Percentiles rank a stretch among this genome's conserved stretches.
These are phyloP conservation scores for Trichechus manatus DNA, from an alignment of 2,113 vertebrate species.

Conservation along the genomic window DNA sequence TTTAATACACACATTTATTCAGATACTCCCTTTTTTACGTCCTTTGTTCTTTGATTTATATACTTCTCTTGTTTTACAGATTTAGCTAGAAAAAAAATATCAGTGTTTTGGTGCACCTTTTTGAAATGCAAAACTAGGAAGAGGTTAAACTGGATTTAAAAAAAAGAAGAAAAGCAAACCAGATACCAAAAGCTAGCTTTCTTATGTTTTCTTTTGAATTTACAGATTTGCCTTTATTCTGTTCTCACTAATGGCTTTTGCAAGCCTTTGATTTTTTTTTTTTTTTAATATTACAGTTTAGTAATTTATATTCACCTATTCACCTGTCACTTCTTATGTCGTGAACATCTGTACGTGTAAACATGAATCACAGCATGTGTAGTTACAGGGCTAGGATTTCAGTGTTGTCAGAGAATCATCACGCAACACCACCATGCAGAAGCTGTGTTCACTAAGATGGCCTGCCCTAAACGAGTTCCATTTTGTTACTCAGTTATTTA, in stretches of 20 bases:
- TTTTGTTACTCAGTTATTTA: slow-evolving; percentile 81
- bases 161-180: slow-evolving; percentile 73
- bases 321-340: slow-evolving; percentile 82
- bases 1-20: slow-evolving; percentile 93
- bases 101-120: slow-evolving; percentile 92
- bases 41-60: slow-evolving; percentile 88
- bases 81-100: slow-evolving; percentile 89
- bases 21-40: slow-evolving; percentile 87
- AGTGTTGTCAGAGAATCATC: slow-evolving; percentile 80
- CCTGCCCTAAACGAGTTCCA: slow-evolving; percentile 67
- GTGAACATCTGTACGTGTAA: slow-evolving; percentile 80
- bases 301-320: slow-evolving; percentile 87
- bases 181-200: slow-evolving; percentile 86
- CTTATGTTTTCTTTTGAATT: slow-evolving; percentile 72
- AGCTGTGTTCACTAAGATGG: slow-evolving; percentile 77
- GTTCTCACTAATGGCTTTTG: slow-evolving; percentile 89
- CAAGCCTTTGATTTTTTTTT: slow-evolving; percentile 83
- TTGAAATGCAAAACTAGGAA: slow-evolving; percentile 91
- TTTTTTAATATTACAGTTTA: slow-evolving; percentile 79
- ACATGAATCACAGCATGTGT: slow-evolving; percentile 83
- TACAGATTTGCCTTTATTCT: slow-evolving; percentile 85
- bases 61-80: slow-evolving; percentile 89
- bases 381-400: slow-evolving; percentile 80
- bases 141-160: slow-evolving; percentile 89
- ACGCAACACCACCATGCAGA: slow-evolving; percentile 60